These are phyloP conservation scores for Dryococelus australis DNA, from an alignment of 2,888 invertebrate species.

Conservation along the genomic window DNA sequence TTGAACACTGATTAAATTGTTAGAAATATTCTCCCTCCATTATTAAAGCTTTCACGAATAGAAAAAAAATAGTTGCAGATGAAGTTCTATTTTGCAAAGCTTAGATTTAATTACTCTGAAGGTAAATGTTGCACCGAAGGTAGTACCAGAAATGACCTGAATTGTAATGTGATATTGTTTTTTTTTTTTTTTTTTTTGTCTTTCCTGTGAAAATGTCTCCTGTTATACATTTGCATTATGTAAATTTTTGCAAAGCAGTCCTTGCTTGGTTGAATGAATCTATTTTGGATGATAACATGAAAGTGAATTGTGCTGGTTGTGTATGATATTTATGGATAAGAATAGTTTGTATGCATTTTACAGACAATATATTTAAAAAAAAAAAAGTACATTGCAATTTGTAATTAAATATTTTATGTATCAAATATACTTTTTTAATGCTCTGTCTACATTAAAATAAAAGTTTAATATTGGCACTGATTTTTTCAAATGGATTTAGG, in stretches of 20 bases:
- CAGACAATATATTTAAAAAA: neutral
- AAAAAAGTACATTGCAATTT: neutral
- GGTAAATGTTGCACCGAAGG: neutral
- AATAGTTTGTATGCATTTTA: neutral
- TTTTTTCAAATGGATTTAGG: neutral
- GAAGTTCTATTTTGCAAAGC: slow-evolving; percentile 16
- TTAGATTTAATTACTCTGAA: neutral
- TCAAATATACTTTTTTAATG: too few relatives aligned
- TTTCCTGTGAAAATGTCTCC: neutral
- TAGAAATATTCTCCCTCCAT: slow-evolving; percentile 1
- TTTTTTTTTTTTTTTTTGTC: neutral
- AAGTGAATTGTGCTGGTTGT: neutral
- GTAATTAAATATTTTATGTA: neutral
- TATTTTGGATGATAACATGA: neutral
- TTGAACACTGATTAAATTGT: neutral
- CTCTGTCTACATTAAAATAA: too few relatives aligned
- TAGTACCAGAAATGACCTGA: slow-evolving; percentile 16
- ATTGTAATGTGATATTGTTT: neutral
- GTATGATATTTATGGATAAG: neutral
- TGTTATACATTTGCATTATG: neutral
- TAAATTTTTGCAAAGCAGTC: neutral
- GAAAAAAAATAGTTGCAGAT: slow-evolving; percentile 8
- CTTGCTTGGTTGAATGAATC: slow-evolving; percentile 9
- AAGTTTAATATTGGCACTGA: neutral
- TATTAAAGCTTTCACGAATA: slow-evolving; percentile 1